phyloP scores from a whole-genome alignment of 2,113 vertebrate genomes.

The Serilophus lunatus region DNA sequence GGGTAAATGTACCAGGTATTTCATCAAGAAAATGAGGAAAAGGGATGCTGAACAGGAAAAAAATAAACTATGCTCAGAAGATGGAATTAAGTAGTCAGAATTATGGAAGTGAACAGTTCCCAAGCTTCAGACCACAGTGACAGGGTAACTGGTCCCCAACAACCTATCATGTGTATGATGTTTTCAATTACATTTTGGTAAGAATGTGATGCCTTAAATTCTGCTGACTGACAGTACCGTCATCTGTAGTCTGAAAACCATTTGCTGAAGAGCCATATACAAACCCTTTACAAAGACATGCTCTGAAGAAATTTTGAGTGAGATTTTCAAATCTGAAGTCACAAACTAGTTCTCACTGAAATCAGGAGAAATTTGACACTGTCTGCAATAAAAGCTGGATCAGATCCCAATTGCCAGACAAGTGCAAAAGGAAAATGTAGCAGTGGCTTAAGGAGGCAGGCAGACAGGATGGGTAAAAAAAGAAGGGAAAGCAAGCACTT shows the following conservation, averaged over 20 bases:
- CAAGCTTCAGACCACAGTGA: not conserved
- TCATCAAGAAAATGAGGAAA: not conserved
- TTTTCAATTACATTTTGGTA: not conserved
- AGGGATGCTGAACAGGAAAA: not conserved
- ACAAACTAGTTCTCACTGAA: not conserved
- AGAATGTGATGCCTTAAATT: not conserved
- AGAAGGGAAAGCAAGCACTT: not conserved
- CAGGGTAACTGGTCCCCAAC: not conserved
- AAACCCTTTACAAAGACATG: not conserved
- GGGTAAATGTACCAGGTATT: not conserved
- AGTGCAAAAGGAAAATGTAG: not conserved
- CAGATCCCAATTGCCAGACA: not conserved
- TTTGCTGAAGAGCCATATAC: not conserved
- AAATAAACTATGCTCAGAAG: not conserved
- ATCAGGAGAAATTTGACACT: not conserved
- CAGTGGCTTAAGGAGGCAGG: not conserved
- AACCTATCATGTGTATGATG: fast-evolving
- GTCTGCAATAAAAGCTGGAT: not conserved
- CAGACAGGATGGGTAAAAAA: not conserved
- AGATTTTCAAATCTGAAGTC: not conserved
- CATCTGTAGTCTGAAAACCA: not conserved
- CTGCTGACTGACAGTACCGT: not conserved
- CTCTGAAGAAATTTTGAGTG: not conserved
- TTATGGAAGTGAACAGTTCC: not conserved
- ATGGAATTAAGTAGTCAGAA: not conserved